Conservation (phyloP, 2,797 vertebrate species). For the Peromyscus nudipes region DNA sequence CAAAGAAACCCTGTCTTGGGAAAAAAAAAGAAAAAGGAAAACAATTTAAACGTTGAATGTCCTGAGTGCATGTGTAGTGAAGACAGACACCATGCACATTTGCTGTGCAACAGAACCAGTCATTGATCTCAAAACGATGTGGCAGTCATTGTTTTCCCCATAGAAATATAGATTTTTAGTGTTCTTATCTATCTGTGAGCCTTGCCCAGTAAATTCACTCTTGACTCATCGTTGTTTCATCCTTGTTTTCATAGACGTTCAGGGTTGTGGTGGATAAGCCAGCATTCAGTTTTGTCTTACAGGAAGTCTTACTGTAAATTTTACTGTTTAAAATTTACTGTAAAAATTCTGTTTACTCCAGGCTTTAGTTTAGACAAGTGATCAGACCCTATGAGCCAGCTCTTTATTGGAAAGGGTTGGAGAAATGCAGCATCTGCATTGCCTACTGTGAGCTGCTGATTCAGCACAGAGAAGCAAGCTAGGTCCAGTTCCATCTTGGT, state of each 20-base stretch:
- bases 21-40: neutral
- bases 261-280: conserved; percentile 21
- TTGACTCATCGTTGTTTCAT: neutral
- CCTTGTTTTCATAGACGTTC: conserved; percentile 56
- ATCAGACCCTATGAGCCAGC: conserved; percentile 72
- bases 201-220: conserved; percentile 5
- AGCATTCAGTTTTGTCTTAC: conserved; percentile 59
- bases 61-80: conserved; percentile 20
- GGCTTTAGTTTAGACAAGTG: conserved; percentile 54
- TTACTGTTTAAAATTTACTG: neutral
- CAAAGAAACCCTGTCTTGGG: neutral
- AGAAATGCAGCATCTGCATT: conserved; percentile 79
- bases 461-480: conserved; percentile 68
- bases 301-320: conserved; percentile 17
- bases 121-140: conserved; percentile 25
- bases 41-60: conserved; percentile 41
- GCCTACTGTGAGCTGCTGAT: conserved; percentile 80
- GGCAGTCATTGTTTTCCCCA: conserved; percentile 8
- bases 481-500: conserved; percentile 69
- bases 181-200: neutral
- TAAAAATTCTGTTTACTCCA: neutral
- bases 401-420: conserved; percentile 74
- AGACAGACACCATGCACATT: conserved; percentile 7
- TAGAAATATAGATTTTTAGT: conserved; percentile 52
- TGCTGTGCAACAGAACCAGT: conserved; percentile 18